Base-by-base conservation (phyloP, 2,797 vertebrate genomes). In the Selene dorsalis region DNA sequence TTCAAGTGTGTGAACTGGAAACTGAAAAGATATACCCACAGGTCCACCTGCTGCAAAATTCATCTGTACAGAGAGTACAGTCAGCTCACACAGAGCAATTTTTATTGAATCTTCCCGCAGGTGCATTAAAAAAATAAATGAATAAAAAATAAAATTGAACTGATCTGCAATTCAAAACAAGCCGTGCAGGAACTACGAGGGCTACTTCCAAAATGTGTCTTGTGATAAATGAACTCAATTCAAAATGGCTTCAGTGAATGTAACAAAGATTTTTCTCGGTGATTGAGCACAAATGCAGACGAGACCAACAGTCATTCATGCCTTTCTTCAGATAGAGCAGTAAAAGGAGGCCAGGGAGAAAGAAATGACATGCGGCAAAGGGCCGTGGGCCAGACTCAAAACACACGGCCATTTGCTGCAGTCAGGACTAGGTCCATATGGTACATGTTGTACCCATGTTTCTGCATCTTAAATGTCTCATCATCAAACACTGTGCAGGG, bases 111-210 rank as follows among this genome's bases (percentile, higher is more conserved):
- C 50, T 28, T 47, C n/a, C 13, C 30, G 1, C 20, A 28, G 16
- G 17, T 26, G 3, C 45, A 38, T 50, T 50, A 24, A 7, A 20
- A 47, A 57, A 35, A 35, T 1, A 35, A 35, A 9, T 2, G 4
- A 32, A 43, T 17, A 47, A 20, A 26, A 13, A 18, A 32, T 20
- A 68, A 45, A 69, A 24, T 1, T 14, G 17, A 35, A 52, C 22
- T 63, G 3, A 50, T 69, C 45, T 73, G 43, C 43, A 50, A 63
- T 77, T 77, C 14, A 63, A 53, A 70, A 35, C 10, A 66, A 22
- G 20, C 4, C 13, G n/a, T 14, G 32, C 24, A 24, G 53, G 53
- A 67, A 22, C 3, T 28, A 17, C 32, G 22, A 17, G 3, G 38
- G 12, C 38, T 28, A 45, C 52, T 69, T 63, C 20, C n/a, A 69